phyloP scores from a whole-genome alignment of 2,888 invertebrate species.

The Sminthurides aquaticus region DNA sequence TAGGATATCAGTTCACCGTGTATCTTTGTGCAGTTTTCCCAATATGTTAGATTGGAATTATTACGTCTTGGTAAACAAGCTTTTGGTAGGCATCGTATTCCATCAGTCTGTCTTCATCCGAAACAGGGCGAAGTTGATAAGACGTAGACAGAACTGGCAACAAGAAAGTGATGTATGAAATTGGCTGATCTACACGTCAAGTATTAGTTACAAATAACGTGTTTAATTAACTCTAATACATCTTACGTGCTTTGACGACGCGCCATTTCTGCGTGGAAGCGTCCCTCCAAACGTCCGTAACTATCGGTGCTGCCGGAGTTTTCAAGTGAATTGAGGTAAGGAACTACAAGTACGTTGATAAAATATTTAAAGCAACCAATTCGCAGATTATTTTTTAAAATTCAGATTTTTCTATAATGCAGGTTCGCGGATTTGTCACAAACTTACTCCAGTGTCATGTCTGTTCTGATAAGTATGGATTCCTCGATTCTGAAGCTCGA shows the following conservation, averaged over 20 bases:
- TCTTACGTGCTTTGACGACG: conserved; percentile 24
- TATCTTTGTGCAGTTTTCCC: not conserved
- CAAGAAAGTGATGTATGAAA: no score
- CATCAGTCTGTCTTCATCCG: conserved; percentile 23
- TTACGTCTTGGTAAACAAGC: conserved; percentile 26
- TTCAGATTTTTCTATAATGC: no score
- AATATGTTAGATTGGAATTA: no score
- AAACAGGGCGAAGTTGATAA: conserved; percentile 27
- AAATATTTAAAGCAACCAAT: not conserved
- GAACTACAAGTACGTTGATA: conserved; percentile 12
- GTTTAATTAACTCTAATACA: not conserved
- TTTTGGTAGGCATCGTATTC: conserved; percentile 13
- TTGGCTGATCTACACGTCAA: no score
- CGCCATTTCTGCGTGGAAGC: conserved; percentile 31
- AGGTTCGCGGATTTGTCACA: no score
- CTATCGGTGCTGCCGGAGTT: conserved; percentile 20
- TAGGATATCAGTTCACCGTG: not conserved
- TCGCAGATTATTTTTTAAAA: no score
- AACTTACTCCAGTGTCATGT: conserved; percentile 23
- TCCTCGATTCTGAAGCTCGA: conserved; percentile 4
- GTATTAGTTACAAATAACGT: no score
- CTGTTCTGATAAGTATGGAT: conserved; percentile 24
- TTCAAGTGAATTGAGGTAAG: conserved; percentile 28
- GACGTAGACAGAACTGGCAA: conserved; percentile 20
- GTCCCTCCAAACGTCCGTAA: conserved; percentile 26